Conservation (phyloP, 2,888 invertebrate species). For the Dastarcus helophoroides region DNA sequence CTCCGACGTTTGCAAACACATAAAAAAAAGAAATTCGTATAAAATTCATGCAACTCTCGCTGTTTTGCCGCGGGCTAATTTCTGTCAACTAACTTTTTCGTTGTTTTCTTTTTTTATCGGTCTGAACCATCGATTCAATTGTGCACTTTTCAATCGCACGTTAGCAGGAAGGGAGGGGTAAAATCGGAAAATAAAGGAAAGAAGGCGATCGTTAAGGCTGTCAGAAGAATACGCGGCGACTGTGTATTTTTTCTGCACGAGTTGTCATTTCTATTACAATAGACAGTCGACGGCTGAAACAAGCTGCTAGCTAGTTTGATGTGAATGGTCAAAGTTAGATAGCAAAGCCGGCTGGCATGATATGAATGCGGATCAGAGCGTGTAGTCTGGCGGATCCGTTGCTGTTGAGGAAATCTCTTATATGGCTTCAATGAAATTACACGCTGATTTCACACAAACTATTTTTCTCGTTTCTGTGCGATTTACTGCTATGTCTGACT, state of each 20-base stretch:
- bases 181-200: too few relatives aligned
- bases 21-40: too few relatives aligned
- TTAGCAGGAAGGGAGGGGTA: too few relatives aligned
- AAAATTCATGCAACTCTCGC: too few relatives aligned
- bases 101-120: too few relatives aligned
- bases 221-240: constrained; percentile 13
- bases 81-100: too few relatives aligned
- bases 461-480: constrained; percentile 6
- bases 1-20: too few relatives aligned
- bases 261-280: constrained; percentile 22
- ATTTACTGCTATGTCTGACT: constrained; percentile 3
- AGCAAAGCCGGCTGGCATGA: constrained; percentile 16
- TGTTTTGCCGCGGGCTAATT: too few relatives aligned
- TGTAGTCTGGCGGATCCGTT: constrained; percentile 7
- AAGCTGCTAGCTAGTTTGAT: constrained; percentile 20
- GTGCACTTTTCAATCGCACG: too few relatives aligned
- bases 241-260: constrained; percentile 22
- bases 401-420: constrained; percentile 8
- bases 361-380: constrained; percentile 22
- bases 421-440: constrained; percentile 18
- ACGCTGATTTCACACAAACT: constrained; percentile 9
- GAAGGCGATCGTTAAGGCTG: too few relatives aligned
- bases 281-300: constrained; percentile 16
- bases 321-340: constrained; percentile 27
- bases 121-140: too few relatives aligned